Base-by-base conservation (phyloP, 2,888 invertebrate genomes). In the Lordiphosa andalusiaca region DNA sequence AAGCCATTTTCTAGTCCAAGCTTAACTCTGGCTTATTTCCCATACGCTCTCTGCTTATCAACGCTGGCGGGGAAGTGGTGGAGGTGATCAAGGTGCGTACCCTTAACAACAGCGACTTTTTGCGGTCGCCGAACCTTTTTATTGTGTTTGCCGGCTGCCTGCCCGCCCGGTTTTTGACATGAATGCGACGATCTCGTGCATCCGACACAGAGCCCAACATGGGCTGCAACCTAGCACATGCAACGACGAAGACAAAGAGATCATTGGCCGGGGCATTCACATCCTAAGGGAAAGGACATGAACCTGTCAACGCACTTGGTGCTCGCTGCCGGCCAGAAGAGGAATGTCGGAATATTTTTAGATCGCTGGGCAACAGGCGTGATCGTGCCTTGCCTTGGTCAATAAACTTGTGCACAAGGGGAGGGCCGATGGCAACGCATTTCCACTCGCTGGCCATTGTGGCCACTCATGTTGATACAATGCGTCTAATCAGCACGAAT, bases 341-440 rank as follows among this genome's bases (percentile, higher is more conserved):
- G 44, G 44, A 44, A 44, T 44, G 44, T 33, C 16, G 44, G 16
- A 44, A 30, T 44, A 44, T 44, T 44, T 44, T 23, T 44, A 44
- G 44, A 44, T 16, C 44, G 44, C 25, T 42, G 21, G 44, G 44
- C 16, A 44, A 30, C 16, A 44, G 44, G 13, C 44, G 44, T 30
- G 44, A 44, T 44, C 44, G 25, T 5, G 42, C 13, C 23, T 25
- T 44, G 10, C 30, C 9, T 30, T 40, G 42, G 49, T 44, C 44
- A 44, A 44, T 44, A 44, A 44, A 44, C 44, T 16, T 6, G 16
- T 16, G 44, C 30, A 13, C 16, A 16, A 33, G 30, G 9, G 30
- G 30, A 9, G 10, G 30, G 7, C 30, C 30, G 30, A 30, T 10
- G 33, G 44, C 44, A 33, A 44, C 44, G 44, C 44, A 44, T 44